Conservation (phyloP, 2,113 vertebrate genomes). For the Hassar affinis region DNA sequence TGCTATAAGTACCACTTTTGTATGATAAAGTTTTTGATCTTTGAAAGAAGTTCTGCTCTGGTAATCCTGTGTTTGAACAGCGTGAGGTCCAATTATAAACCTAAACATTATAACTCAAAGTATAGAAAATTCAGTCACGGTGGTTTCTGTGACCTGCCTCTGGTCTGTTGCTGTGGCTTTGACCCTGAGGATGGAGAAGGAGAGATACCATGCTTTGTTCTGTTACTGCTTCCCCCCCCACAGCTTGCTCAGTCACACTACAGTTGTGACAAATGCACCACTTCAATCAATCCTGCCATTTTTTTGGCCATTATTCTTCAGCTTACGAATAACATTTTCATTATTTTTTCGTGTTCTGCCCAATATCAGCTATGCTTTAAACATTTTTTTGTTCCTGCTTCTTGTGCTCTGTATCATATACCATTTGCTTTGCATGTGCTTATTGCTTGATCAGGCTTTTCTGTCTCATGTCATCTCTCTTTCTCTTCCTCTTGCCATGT, state of each 20-base stretch:
- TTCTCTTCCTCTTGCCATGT: conserved; percentile 57
- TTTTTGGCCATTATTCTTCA: conserved; percentile 5
- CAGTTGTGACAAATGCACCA: not conserved
- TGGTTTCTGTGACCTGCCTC: not conserved
- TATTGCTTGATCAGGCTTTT: conserved; percentile 46
- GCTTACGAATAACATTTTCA: not conserved
- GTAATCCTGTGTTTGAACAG: not conserved
- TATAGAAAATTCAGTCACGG: not conserved
- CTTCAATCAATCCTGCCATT: conserved; percentile 1
- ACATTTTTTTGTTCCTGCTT: conserved; percentile 25
- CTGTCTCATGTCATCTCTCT: conserved; percentile 49
- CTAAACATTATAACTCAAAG: not conserved
- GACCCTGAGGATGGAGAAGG: conserved; percentile 36
- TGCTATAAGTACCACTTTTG: too few species aligned
- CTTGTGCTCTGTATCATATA: conserved; percentile 22
- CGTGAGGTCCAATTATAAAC: not conserved
- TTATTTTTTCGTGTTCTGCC: not conserved
- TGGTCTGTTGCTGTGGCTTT: conserved; percentile 1
- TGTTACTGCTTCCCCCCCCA: not conserved
- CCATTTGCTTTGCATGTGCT: conserved; percentile 55
- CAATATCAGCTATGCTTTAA: not conserved
- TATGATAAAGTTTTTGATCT: not conserved
- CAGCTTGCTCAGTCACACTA: not conserved
- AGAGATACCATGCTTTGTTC: conserved; percentile 3
- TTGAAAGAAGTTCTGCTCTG: not conserved